Conservation (phyloP, 2,797 vertebrate genomes). For the Falco naumanni region DNA sequence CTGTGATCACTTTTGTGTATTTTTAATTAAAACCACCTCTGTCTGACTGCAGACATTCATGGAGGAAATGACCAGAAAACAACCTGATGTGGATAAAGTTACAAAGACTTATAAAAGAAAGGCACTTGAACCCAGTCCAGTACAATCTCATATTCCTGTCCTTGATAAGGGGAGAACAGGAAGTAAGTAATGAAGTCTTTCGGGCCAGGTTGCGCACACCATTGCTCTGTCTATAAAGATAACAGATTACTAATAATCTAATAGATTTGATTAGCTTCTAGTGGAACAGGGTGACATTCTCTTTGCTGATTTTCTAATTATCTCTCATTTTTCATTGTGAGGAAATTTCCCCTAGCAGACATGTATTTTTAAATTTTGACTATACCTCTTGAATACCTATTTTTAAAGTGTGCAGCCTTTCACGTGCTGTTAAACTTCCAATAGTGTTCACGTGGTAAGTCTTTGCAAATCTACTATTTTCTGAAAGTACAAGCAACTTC, state of each 20-base stretch:
- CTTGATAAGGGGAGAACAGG: constrained; percentile 90
- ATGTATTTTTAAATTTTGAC: neutral
- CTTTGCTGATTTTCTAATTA: neutral
- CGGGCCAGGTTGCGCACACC: neutral
- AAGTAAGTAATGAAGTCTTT: constrained; percentile 82
- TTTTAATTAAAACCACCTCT: constrained; percentile 8
- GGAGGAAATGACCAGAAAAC: constrained; percentile 99
- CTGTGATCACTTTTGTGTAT: neutral
- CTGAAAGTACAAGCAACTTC: neutral
- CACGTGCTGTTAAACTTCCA: neutral
- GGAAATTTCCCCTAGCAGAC: neutral
- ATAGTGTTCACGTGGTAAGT: neutral
- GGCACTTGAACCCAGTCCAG: constrained; percentile 73
- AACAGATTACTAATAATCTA: constrained; percentile 3
- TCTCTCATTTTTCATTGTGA: neutral
- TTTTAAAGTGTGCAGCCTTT: neutral
- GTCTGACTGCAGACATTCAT: constrained; percentile 88
- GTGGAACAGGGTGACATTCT: neutral
- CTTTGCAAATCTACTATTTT: neutral
- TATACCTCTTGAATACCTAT: neutral
- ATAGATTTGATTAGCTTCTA: neutral
- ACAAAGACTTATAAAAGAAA: constrained; percentile 99
- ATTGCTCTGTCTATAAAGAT: neutral
- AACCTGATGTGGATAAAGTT: constrained; percentile 98
- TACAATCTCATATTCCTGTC: constrained; percentile 95